These are phyloP conservation scores for Uromys caudimaculatus DNA, from an alignment of 2,797 vertebrate species.

Conservation along the genomic window DNA sequence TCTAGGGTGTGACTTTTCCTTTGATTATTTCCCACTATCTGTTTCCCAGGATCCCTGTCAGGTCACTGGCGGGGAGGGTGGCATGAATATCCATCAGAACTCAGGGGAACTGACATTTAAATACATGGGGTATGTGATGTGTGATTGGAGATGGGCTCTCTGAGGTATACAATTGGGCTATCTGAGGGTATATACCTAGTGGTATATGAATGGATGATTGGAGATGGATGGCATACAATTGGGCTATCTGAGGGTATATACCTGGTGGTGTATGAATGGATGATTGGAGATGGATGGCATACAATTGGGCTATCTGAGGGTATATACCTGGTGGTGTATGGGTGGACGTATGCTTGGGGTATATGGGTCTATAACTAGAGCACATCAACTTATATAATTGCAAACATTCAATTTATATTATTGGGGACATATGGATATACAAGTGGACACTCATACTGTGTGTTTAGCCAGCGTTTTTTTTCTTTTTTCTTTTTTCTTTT, in stretches of 20 bases:
- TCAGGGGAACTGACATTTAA: not conserved
- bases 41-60: not conserved
- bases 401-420: not conserved
- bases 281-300: not conserved
- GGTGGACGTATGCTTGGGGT: not conserved
- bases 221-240: not conserved
- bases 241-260: not conserved
- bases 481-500: too few species aligned
- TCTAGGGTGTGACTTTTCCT: not conserved
- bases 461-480: not conserved
- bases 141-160: not conserved
- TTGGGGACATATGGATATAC: not conserved
- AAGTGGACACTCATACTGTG: not conserved
- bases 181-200: not conserved
- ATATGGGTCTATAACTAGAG: not conserved
- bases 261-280: not conserved
- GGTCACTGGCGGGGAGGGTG: not conserved
- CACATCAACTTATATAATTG: not conserved
- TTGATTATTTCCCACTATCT: not conserved
- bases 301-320: not conserved
- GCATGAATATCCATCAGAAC: not conserved
- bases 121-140: not conserved
- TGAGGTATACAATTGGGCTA: not conserved
- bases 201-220: not conserved
- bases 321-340: not conserved